Evolutionary conservation across 2,113 vertebrate genomes (phyloP).

Genomic region (Felis chaus): DNA sequence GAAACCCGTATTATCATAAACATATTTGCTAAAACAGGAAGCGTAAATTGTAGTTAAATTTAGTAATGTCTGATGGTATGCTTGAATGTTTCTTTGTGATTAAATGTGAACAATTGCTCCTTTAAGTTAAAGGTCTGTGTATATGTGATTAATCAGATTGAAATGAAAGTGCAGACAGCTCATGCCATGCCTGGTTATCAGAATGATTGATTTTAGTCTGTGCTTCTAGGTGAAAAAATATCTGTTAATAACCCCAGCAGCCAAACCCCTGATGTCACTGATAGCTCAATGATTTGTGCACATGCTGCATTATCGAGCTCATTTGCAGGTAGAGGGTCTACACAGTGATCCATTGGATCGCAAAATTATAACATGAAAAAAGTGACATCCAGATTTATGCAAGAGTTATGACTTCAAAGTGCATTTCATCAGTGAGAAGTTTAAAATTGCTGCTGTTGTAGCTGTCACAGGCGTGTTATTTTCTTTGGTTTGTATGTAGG

Average conservation of each 20-base stretch:
- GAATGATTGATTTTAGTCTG: slow-evolving; percentile 88
- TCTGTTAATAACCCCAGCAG: slow-evolving; percentile 87
- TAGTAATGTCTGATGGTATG: slow-evolving; percentile 82
- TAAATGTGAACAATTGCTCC: slow-evolving; percentile 90
- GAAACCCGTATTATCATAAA: slow-evolving; percentile 81
- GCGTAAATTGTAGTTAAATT: slow-evolving; percentile 84
- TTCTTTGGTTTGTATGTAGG: slow-evolving; percentile 80
- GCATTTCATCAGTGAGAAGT: slow-evolving; percentile 77
- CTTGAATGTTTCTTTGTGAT: slow-evolving; percentile 87
- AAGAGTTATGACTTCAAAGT: slow-evolving; percentile 81
- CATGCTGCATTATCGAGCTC: slow-evolving; percentile 81
- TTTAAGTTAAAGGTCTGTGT: slow-evolving; percentile 90
- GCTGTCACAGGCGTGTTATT: slow-evolving; percentile 81
- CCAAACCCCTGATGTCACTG: slow-evolving; percentile 85
- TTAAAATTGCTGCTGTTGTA: slow-evolving; percentile 87
- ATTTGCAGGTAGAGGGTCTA: slow-evolving; percentile 82
- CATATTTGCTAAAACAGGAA: slow-evolving; percentile 81
- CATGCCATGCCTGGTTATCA: slow-evolving; percentile 88
- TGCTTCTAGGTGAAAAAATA: slow-evolving; percentile 86
- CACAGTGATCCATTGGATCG: slow-evolving; percentile 78
- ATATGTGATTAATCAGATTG: slow-evolving; percentile 88
- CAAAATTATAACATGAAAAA: slow-evolving; percentile 81
- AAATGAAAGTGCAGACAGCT: slow-evolving; percentile 88
- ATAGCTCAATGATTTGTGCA: slow-evolving; percentile 84
- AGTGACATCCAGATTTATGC: slow-evolving; percentile 82